Conservation (phyloP, 2,888 invertebrate species). For the Polydrusus tereticollis region DNA sequence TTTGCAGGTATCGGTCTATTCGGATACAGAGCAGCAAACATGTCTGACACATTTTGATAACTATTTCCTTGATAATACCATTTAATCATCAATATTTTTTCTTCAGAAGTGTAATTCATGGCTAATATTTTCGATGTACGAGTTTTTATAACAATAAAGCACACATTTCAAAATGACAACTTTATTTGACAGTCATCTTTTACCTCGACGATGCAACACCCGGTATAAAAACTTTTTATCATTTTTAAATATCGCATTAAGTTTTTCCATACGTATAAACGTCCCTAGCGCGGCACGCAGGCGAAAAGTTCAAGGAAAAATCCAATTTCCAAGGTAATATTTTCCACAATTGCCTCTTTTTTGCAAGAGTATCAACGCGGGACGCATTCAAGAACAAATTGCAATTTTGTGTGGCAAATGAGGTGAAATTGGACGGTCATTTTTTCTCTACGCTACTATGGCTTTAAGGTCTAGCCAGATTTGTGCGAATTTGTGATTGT, state of each 20-base stretch:
- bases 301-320: conserved; percentile 13
- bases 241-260: not conserved
- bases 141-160: too few relatives aligned
- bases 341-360: conserved; percentile 12
- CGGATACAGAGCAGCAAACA: too few relatives aligned
- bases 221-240: not conserved
- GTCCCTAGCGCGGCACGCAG: not conserved
- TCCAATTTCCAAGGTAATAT: conserved; percentile 11
- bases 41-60: too few relatives aligned
- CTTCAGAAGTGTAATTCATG: too few relatives aligned
- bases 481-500: not conserved
- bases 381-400: conserved; percentile 12
- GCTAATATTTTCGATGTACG: too few relatives aligned
- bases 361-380: not conserved
- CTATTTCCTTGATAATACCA: too few relatives aligned
- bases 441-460: conserved; percentile 2
- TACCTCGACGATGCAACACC: too few relatives aligned
- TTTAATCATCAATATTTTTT: too few relatives aligned
- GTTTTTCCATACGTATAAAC: not conserved
- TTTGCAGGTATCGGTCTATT: too few relatives aligned
- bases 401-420: not conserved
- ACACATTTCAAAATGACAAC: too few relatives aligned
- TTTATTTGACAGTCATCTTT: too few relatives aligned
- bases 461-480: too few relatives aligned
- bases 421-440: not conserved